Evolutionary conservation across 2,888 invertebrate genomes (phyloP).

Genomic region (Bhutanitis thaidina): DNA sequence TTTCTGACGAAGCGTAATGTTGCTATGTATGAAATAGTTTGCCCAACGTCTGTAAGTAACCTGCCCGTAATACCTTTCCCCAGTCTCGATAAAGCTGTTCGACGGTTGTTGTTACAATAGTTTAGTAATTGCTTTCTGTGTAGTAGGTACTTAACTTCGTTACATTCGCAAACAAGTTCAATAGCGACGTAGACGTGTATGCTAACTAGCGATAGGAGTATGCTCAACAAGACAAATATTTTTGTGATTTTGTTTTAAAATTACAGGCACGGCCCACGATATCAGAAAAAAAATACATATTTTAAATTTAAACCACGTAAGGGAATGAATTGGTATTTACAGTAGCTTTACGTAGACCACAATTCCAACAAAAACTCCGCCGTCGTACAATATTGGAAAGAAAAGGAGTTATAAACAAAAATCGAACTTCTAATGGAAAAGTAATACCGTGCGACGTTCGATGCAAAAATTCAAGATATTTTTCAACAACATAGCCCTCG

Average conservation of each 20-base stretch:
- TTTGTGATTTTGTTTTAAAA: too few species aligned
- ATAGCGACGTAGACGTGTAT: too few species aligned
- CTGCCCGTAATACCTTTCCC: not conserved
- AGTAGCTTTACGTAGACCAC: too few species aligned
- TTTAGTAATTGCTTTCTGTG: not conserved
- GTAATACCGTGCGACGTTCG: conserved; percentile 37
- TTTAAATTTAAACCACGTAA: too few species aligned
- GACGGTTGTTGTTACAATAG: conserved; percentile 2
- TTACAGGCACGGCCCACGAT: too few species aligned
- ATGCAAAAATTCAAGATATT: conserved; percentile 39
- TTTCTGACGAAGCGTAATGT: conserved; percentile 47
- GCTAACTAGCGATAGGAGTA: too few species aligned
- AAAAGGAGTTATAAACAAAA: conserved; percentile 36
- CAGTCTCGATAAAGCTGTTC: not conserved
- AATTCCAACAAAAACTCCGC: not conserved
- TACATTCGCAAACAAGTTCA: too few species aligned
- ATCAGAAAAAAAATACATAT: too few species aligned
- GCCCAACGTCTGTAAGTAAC: not conserved
- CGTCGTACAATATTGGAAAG: conserved; percentile 29
- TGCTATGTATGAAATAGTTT: conserved; percentile 15
- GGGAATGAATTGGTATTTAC: too few species aligned
- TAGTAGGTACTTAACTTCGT: too few species aligned
- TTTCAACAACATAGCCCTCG: conserved; percentile 22
- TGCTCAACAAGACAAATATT: too few species aligned
- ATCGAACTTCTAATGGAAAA: conserved; percentile 47